These are phyloP conservation scores for Apis florea DNA, from an alignment of 1,140 invertebrate genomes.

Conservation along the genomic window DNA sequence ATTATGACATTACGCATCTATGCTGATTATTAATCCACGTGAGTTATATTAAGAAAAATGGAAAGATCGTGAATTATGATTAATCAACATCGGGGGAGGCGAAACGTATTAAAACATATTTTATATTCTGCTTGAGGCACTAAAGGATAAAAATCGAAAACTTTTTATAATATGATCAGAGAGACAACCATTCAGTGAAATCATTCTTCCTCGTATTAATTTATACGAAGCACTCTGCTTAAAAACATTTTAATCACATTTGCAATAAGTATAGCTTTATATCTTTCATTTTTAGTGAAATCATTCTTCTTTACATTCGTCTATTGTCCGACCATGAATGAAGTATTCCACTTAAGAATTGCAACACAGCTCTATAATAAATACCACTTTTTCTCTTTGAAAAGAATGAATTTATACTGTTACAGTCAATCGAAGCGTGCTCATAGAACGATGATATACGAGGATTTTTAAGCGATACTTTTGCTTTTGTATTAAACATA, in stretches of 20 bases:
- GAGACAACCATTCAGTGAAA: neutral
- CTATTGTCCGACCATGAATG: no score
- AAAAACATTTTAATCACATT: no score
- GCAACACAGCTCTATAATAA: neutral
- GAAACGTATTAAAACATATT: slow-evolving; percentile 19
- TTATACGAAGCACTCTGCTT: neutral
- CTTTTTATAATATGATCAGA: neutral
- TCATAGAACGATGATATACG: neutral
- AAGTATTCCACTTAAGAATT: neutral
- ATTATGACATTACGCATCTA: neutral
- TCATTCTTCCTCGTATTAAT: neutral
- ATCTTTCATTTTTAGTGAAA: neutral
- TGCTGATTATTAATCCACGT: slow-evolving; percentile 14
- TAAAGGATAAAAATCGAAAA: neutral
- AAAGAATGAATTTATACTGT: neutral
- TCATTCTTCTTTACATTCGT: neutral
- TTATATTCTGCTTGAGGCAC: neutral
- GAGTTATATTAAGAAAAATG: neutral
- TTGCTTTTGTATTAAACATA: neutral
- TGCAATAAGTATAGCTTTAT: no score
- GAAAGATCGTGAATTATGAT: slow-evolving; percentile 30
- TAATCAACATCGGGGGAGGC: slow-evolving; percentile 24
- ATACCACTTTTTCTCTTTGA: neutral
- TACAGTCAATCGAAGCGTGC: slow-evolving; percentile 31
- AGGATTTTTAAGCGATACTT: slow-evolving; percentile 36